Conservation (phyloP, 2,113 vertebrate genomes). For the Rhombomys opimus region DNA sequence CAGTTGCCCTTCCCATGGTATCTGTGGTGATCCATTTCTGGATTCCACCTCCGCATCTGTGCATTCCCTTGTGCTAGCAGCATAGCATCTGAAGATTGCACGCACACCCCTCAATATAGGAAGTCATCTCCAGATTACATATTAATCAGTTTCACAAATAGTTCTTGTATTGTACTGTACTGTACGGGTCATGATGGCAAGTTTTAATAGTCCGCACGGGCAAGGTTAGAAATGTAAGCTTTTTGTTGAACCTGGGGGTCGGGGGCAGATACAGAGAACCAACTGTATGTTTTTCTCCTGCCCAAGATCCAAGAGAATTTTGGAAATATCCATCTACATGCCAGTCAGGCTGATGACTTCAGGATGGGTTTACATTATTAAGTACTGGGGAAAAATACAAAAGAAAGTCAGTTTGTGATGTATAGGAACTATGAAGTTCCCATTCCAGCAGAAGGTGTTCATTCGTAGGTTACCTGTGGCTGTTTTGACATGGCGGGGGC, state of each 20-base stretch:
- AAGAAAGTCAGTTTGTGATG: background rate
- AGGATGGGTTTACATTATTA: background rate
- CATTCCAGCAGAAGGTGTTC: background rate
- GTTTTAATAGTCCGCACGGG: background rate
- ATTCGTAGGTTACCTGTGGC: fast-evolving
- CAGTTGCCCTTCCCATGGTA: background rate
- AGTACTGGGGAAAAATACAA: background rate
- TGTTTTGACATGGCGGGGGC: fast-evolving
- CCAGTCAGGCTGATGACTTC: background rate
- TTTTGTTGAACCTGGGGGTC: background rate
- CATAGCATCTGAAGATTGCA: background rate
- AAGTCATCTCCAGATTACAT: background rate
- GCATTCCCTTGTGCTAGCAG: background rate
- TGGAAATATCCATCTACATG: background rate
- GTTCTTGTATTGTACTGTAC: background rate
- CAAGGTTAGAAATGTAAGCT: background rate
- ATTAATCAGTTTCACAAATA: background rate
- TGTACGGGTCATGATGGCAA: background rate
- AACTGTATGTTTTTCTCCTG: background rate
- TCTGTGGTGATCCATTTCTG: background rate
- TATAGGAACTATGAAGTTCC: background rate
- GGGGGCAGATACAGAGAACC: background rate
- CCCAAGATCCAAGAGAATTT: background rate
- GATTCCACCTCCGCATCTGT: background rate
- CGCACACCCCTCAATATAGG: background rate